Evolutionary conservation across 2,113 vertebrate species (phyloP).

Genomic region (Carassius carassius): DNA sequence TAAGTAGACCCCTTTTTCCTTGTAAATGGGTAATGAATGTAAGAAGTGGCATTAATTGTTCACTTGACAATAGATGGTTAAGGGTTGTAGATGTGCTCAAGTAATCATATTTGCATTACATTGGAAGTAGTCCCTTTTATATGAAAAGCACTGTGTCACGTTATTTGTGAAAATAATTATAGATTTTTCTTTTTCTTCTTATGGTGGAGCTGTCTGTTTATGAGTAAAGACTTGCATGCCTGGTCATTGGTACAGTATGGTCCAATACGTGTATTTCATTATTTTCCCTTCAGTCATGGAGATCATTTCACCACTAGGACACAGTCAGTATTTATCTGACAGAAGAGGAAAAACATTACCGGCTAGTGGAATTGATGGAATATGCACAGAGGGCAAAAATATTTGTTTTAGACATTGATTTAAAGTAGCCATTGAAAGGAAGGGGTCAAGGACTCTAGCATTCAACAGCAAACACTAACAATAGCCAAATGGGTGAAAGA

Average conservation of each 20-base stretch:
- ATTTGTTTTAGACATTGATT: constrained; percentile 72
- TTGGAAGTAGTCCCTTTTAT: not conserved
- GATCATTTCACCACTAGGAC: not conserved
- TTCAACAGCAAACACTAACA: constrained; percentile 63
- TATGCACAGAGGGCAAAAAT: constrained; percentile 57
- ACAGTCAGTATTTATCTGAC: constrained; percentile 14
- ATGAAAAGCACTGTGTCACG: too few species aligned
- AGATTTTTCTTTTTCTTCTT: not conserved
- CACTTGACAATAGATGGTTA: not conserved
- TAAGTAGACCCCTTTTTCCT: not conserved
- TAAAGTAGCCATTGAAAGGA: constrained; percentile 55
- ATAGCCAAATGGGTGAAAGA: constrained; percentile 50
- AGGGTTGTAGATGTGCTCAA: not conserved
- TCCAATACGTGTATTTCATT: not conserved
- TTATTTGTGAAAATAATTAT: not conserved
- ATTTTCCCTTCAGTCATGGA: not conserved
- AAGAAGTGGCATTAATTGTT: not conserved
- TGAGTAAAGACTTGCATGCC: not conserved
- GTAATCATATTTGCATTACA: not conserved
- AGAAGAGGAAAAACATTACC: not conserved
- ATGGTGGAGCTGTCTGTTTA: not conserved
- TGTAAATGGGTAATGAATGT: constrained; percentile 5
- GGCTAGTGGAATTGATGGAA: constrained; percentile 20
- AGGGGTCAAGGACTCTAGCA: constrained; percentile 65
- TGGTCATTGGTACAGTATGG: not conserved